Percentiles rank a stretch among this genome's conserved stretches.
phyloP scores from a whole-genome alignment of 2,113 vertebrate species.

The Vanacampus margaritifer region DNA sequence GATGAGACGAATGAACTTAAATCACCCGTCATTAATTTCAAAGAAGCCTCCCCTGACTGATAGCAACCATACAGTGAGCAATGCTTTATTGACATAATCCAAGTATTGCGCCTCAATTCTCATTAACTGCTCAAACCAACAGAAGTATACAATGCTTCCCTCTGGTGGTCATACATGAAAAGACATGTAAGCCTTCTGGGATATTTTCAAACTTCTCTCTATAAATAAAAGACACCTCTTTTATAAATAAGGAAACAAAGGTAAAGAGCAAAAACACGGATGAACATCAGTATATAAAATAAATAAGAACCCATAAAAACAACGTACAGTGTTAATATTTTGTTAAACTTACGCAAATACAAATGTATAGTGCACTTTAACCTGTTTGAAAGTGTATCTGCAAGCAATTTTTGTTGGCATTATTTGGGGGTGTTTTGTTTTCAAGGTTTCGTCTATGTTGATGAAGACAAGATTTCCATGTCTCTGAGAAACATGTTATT shows the following conservation, averaged over 20 bases:
- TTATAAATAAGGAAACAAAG: conserved; percentile 76
- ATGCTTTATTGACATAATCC: background rate
- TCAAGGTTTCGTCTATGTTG: background rate
- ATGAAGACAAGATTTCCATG: background rate
- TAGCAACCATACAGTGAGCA: background rate
- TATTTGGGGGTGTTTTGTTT: background rate
- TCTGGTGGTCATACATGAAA: conserved; percentile 7
- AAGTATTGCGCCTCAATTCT: background rate
- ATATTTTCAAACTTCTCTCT: conserved; percentile 53
- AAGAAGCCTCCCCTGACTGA: background rate
- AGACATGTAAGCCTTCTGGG: conserved; percentile 11
- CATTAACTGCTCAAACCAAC: conserved; percentile 7
- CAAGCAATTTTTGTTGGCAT: conserved; percentile 26
- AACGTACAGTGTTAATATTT: conserved; percentile 71
- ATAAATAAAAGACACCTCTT: conserved; percentile 65
- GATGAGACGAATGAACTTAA: conserved; percentile 5
- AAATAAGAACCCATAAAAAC: conserved; percentile 68
- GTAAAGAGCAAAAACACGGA: conserved; percentile 61
- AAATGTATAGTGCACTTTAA: conserved; percentile 60
- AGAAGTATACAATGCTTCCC: conserved; percentile 20
- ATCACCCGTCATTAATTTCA: background rate
- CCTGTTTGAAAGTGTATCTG: conserved; percentile 22
- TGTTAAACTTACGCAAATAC: conserved; percentile 52
- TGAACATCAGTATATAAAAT: conserved; percentile 76
- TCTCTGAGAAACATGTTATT: background rate